Evolutionary conservation across 2,797 vertebrate species (phyloP).

Genomic region (Meriones psammophilus): DNA sequence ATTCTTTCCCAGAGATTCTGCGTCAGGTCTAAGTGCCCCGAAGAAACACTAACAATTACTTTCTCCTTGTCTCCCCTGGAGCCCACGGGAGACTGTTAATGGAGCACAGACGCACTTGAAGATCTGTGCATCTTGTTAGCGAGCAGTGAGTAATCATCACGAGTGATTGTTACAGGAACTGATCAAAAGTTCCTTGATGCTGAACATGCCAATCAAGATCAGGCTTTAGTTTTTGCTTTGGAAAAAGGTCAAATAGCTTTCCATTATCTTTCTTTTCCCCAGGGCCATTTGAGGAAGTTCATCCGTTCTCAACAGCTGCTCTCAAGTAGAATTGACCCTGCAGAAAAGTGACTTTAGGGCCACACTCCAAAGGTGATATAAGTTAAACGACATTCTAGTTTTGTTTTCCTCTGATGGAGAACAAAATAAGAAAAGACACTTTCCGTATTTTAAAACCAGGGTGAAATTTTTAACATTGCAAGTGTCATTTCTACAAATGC

Average conservation of each 20-base stretch:
- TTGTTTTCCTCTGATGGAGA: slow-evolving; percentile 7
- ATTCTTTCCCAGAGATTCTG: background rate
- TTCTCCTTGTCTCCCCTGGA: background rate
- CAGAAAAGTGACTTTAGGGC: slow-evolving; percentile 32
- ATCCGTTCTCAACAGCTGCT: slow-evolving; percentile 68
- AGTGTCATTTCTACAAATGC: background rate
- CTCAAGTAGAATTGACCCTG: slow-evolving; percentile 51
- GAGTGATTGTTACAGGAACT: slow-evolving; percentile 29
- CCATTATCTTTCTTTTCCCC: slow-evolving; percentile 50
- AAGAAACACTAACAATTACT: background rate
- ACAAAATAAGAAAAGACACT: slow-evolving; percentile 33
- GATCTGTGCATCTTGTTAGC: background rate
- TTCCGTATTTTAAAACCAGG: slow-evolving; percentile 24
- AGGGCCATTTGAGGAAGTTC: slow-evolving; percentile 70
- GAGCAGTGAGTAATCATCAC: slow-evolving; percentile 50
- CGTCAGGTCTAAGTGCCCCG: background rate
- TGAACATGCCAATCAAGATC: slow-evolving; percentile 63
- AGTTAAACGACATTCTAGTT: slow-evolving; percentile 10
- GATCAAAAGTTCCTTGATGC: slow-evolving; percentile 64
- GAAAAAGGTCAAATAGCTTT: slow-evolving; percentile 74
- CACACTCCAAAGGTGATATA: slow-evolving; percentile 39
- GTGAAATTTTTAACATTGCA: background rate
- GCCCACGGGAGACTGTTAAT: background rate
- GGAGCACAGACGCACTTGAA: slow-evolving; percentile 8
- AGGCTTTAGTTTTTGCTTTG: slow-evolving; percentile 19